Base-by-base conservation (phyloP, 2,888 invertebrate species). In the Sminthurinus aureus region DNA sequence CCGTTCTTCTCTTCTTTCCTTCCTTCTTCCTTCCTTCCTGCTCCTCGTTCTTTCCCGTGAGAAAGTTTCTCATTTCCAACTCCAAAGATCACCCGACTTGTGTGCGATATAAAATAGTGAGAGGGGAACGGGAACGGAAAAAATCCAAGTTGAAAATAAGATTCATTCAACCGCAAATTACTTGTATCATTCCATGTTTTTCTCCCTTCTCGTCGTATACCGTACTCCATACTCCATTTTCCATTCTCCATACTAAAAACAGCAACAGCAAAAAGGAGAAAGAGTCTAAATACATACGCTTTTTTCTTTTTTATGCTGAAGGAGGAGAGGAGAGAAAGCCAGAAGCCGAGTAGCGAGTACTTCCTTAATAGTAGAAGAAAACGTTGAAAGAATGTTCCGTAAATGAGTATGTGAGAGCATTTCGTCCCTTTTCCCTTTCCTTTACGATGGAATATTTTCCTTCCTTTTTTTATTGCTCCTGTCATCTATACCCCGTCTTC, bases 111-210 rank as follows among this genome's bases (percentile, higher is more conserved):
- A 73, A 38, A 73, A 38, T 8, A 18, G 0, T 15, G 73, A 73
- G 26, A 26, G 26, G 18, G 58, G 18, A 58, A 58, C 2, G 58
- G 58, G 9, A 18, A 58, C 13, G 58, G 58, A 9, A 58, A 58
- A 58, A 58, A 58, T 58, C 58, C 15, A 58, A 58, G 58, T 18
- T 58, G 58, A 38, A 38, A 77, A 22, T 58, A 77, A 77, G 77
- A 26, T 66, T 64, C 78, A 78, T 78, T 66, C 78, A 78, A 66
- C 66, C 66, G 26, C 78, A 78, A 78, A 78, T 78, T 78, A 78
- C 78, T 78, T 73, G 73, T 73, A 73, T 73, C 38, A 24, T 20
- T 22, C 24, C 15, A 73, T 73, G 73, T 73, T 73, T 38, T 38
- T 20, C 73, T 73, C 24, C 15, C 26, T 73, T 24, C 69, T 69